These are phyloP conservation scores for Lagorchestes hirsutus DNA, from an alignment of 2,797 vertebrate genomes.

Conservation along the genomic window DNA sequence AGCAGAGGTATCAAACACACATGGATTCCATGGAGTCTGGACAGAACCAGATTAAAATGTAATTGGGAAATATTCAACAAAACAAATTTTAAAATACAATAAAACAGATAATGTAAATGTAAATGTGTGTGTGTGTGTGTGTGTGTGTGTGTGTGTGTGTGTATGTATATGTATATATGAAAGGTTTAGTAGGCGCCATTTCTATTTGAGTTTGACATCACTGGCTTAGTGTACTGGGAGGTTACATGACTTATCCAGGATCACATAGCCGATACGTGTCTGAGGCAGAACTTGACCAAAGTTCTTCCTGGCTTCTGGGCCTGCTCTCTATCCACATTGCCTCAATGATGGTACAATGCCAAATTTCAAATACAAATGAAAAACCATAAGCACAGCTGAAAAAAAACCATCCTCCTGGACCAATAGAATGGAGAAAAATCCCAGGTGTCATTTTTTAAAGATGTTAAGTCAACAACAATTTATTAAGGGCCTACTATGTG, in stretches of 20 bases:
- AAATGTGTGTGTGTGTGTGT: too few relatives aligned
- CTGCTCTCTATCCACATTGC: not conserved
- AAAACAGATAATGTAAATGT: not conserved
- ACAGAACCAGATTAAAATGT: not conserved
- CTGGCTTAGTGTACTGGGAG: not conserved
- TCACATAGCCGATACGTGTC: not conserved
- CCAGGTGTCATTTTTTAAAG: not conserved
- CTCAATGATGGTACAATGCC: not conserved
- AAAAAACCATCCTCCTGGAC: not conserved
- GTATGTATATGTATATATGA: not conserved
- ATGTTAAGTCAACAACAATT: not conserved
- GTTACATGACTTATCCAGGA: not conserved
- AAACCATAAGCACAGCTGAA: not conserved
- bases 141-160: too few relatives aligned
- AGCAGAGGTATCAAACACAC: not conserved
- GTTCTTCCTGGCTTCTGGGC: not conserved
- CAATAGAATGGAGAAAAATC: not conserved
- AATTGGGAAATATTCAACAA: not conserved
- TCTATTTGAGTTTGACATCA: not conserved
- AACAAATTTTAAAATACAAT: not conserved
- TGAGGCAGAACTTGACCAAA: not conserved
- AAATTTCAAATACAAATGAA: not conserved
- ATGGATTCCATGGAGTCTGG: not conserved
- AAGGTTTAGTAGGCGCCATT: not conserved
- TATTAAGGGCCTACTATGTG: not conserved